Conservation (phyloP, 2,113 vertebrate genomes). For the Morone chrysops region DNA sequence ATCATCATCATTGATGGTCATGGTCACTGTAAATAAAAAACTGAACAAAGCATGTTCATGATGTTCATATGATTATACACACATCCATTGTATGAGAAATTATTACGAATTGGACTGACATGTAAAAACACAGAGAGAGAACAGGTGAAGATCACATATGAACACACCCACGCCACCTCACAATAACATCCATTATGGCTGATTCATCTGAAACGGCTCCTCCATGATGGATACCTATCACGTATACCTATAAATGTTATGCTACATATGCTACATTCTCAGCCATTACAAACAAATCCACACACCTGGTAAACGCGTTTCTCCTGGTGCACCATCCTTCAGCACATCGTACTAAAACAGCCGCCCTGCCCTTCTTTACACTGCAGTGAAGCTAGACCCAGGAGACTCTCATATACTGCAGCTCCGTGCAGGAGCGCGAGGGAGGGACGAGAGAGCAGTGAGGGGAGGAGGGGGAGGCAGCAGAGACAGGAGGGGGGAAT, state of each 20-base stretch:
- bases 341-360: conserved; percentile 79
- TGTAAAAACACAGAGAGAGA: not conserved
- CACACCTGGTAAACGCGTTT: conserved; percentile 88
- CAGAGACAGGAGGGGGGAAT: conserved; percentile 14
- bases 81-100: not conserved
- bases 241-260: conserved; percentile 28
- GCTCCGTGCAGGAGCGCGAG: conserved; percentile 67
- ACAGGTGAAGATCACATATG: conserved; percentile 14
- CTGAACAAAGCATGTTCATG: not conserved
- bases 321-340: conserved; percentile 87
- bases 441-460: conserved; percentile 14
- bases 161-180: conserved; percentile 59
- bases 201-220: conserved; percentile 57
- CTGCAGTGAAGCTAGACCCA: conserved; percentile 84
- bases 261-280: not conserved
- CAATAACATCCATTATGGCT: conserved; percentile 52
- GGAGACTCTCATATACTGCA: conserved; percentile 83
- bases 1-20: too few relatives aligned
- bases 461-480: conserved; percentile 16
- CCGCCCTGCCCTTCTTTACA: conserved; percentile 78
- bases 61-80: not conserved
- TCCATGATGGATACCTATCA: conserved; percentile 46
- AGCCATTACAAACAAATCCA: conserved; percentile 36
- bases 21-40: not conserved
- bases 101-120: not conserved